phyloP scores from a whole-genome alignment of 2,888 invertebrate genomes.

The Resseliella maxima region DNA sequence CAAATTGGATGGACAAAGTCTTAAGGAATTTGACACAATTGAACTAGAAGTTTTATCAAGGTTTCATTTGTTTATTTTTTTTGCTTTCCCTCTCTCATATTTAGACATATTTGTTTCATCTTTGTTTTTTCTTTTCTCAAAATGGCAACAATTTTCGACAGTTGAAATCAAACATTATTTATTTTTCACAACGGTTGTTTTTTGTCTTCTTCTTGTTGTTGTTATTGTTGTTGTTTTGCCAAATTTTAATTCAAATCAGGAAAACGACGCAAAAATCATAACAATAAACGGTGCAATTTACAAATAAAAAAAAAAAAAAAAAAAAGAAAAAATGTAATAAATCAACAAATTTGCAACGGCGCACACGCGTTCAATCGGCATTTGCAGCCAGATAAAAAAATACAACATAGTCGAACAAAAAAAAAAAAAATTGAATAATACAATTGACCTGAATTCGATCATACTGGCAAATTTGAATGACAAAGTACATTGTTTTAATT shows the following conservation, averaged over 20 bases:
- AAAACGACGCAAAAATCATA: background rate
- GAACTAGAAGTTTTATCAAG: constrained; percentile 81
- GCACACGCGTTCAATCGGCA: background rate
- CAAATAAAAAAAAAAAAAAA: background rate
- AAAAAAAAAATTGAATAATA: background rate
- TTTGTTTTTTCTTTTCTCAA: no score
- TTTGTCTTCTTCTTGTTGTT: background rate
- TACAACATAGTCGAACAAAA: no score
- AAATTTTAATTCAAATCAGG: background rate
- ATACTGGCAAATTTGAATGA: background rate
- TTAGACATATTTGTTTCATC: constrained; percentile 10
- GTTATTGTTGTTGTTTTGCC: background rate
- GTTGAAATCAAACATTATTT: no score
- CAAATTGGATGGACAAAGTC: constrained; percentile 63
- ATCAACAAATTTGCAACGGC: background rate
- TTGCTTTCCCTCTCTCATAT: constrained; percentile 5
- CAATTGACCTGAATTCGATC: constrained; percentile 19
- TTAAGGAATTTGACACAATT: constrained; percentile 78
- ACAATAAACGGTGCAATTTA: background rate
- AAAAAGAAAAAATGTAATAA: background rate
- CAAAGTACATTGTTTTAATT: constrained; percentile 19
- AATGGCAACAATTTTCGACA: no score
- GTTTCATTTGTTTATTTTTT: constrained; percentile 66
- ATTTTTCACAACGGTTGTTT: no score
- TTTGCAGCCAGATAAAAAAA: no score